Percentiles rank a stretch among this genome's conserved stretches.
These are phyloP conservation scores for Lasaia peninsularis DNA, from an alignment of 1,140 invertebrate genomes.

Conservation along the genomic window DNA sequence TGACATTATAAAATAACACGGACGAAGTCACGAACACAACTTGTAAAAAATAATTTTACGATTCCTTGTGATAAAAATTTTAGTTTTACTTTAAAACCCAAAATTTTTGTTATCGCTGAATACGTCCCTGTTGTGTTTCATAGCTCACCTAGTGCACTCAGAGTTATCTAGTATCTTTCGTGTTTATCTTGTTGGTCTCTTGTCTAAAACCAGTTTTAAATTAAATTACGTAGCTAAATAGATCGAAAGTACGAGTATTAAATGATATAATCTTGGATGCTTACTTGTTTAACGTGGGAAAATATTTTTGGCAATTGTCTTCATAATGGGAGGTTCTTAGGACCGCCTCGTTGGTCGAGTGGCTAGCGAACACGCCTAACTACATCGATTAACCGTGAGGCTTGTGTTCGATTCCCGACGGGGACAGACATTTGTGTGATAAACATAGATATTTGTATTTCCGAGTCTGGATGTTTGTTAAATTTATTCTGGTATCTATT, in stretches of 20 bases:
- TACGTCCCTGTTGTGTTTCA: background rate
- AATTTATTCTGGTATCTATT: too few species aligned
- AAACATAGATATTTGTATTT: too few species aligned
- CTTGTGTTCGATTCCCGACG: too few species aligned
- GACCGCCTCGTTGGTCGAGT: too few species aligned
- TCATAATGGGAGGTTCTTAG: too few species aligned
- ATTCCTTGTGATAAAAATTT: background rate
- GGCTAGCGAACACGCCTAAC: too few species aligned
- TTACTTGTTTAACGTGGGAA: background rate
- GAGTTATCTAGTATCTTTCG: constrained; percentile 3
- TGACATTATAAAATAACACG: too few species aligned
- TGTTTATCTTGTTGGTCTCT: background rate
- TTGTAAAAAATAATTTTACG: too few species aligned
- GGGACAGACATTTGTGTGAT: too few species aligned
- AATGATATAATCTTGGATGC: background rate
- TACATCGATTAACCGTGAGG: too few species aligned
- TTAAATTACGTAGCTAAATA: constrained; percentile 12
- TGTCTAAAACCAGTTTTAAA: background rate
- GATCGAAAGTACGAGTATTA: constrained; percentile 13
- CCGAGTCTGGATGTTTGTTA: too few species aligned
- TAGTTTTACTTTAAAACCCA: background rate
- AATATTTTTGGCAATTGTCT: background rate
- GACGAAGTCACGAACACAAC: too few species aligned
- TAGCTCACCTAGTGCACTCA: constrained; percentile 3
- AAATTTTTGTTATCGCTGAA: background rate